These are phyloP conservation scores for Pogonus chalceus DNA, from an alignment of 1,140 invertebrate genomes.

Conservation along the genomic window DNA sequence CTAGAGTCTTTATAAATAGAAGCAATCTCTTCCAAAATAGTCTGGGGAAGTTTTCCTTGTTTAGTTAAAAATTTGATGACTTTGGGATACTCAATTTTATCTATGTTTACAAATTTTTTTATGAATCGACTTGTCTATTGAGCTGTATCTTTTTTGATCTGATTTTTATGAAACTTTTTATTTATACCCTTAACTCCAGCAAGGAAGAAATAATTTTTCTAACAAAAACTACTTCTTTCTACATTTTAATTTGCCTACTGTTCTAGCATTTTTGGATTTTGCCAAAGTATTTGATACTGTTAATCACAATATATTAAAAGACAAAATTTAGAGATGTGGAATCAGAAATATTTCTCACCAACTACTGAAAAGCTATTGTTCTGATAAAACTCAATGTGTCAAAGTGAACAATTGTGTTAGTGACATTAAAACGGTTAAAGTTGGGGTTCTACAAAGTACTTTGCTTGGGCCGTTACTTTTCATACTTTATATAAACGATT, in stretches of 20 bases:
- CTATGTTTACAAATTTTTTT: too few relatives aligned
- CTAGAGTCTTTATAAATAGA: too few relatives aligned
- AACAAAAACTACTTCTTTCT: too few relatives aligned
- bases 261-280: not conserved
- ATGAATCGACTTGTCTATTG: too few relatives aligned
- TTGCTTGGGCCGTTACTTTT: conserved; percentile 17
- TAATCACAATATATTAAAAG: conserved; percentile 12
- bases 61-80: too few relatives aligned
- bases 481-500: conserved; percentile 13
- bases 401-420: conserved; percentile 10
- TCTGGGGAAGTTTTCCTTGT: too few relatives aligned
- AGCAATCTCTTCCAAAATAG: too few relatives aligned
- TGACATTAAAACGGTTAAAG: not conserved
- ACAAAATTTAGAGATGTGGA: conserved; percentile 11
- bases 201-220: too few relatives aligned
- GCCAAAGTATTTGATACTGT: conserved; percentile 15
- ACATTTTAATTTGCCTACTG: conserved; percentile 6
- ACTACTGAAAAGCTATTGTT: conserved; percentile 14
- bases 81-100: too few relatives aligned
- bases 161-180: too few relatives aligned
- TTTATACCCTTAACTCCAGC: too few relatives aligned
- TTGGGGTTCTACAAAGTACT: conserved; percentile 17
- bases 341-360: conserved; percentile 6
- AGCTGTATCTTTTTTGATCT: too few relatives aligned
- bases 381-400: conserved; percentile 15